Conservation (phyloP, 2,797 vertebrate genomes). For the Platalea minor region DNA sequence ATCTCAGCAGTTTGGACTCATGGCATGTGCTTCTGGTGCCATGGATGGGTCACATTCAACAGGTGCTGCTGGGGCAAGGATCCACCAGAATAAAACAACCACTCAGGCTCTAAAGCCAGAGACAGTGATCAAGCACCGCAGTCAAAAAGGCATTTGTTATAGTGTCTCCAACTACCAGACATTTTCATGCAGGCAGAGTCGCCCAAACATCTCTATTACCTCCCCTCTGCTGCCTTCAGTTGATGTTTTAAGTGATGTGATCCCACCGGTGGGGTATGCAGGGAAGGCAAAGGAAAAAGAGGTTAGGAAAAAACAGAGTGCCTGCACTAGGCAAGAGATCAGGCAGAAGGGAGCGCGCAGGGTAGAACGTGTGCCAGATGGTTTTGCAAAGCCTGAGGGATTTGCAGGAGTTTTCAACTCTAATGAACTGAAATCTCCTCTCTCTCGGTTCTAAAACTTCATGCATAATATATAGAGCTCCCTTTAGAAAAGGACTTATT, state of each 20-base stretch:
- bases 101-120: rapidly evolving
- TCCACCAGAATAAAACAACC: not conserved
- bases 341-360: constrained; percentile 1
- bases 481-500: constrained; percentile 43
- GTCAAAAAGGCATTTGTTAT: not conserved
- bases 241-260: not conserved
- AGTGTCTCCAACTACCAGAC: not conserved
- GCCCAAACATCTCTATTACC: not conserved
- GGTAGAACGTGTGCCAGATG: constrained; percentile 47
- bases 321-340: not conserved
- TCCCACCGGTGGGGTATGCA: not conserved
- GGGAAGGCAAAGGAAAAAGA: not conserved
- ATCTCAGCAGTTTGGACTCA: not conserved
- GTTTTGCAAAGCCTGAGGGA: constrained; percentile 58
- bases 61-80: not conserved
- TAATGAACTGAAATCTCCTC: constrained; percentile 64
- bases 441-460: constrained; percentile 60
- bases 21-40: not conserved
- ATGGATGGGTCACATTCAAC: not conserved
- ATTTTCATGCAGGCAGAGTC: not conserved
- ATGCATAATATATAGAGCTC: constrained; percentile 55
- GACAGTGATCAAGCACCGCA: not conserved
- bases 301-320: not conserved
- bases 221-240: not conserved
- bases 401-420: constrained; percentile 64